Evolutionary conservation across 2,113 vertebrate species (phyloP).

Genomic region (Hypomesus transpacificus): DNA sequence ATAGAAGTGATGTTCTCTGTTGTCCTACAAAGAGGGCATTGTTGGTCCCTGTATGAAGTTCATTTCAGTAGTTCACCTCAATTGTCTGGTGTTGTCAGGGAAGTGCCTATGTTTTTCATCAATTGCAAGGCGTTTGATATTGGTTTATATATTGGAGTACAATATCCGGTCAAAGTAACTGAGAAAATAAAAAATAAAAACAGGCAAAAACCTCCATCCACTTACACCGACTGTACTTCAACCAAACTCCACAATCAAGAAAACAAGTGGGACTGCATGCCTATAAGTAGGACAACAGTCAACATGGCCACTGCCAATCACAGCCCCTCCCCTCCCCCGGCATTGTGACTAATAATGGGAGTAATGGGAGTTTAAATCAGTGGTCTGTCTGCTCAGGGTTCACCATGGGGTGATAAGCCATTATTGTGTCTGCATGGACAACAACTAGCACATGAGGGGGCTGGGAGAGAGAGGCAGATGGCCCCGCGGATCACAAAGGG

Average conservation of each 20-base stretch:
- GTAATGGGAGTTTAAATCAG: conserved; percentile 72
- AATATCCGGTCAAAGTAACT: background rate
- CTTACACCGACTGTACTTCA: too few relatives aligned
- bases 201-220: background rate
- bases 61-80: conserved; percentile 23
- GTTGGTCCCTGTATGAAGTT: background rate
- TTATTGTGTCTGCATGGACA: conserved; percentile 43
- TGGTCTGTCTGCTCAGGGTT: conserved; percentile 49
- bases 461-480: conserved; percentile 49
- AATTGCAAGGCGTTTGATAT: background rate
- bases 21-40: conserved; percentile 13
- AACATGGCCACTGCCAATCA: conserved; percentile 49
- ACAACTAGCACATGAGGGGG: conserved; percentile 32
- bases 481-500: conserved; percentile 50
- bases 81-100: conserved; percentile 9
- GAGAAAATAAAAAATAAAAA: background rate
- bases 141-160: background rate
- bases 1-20: conserved; percentile 48
- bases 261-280: too few relatives aligned
- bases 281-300: too few relatives aligned
- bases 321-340: conserved; percentile 6
- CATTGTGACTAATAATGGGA: conserved; percentile 48
- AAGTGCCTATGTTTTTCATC: background rate
- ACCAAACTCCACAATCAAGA: too few relatives aligned
- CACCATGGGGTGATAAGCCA: conserved; percentile 58